Evolutionary conservation across 2,113 vertebrate species (phyloP).

Genomic region (Thunnus maccoyii): DNA sequence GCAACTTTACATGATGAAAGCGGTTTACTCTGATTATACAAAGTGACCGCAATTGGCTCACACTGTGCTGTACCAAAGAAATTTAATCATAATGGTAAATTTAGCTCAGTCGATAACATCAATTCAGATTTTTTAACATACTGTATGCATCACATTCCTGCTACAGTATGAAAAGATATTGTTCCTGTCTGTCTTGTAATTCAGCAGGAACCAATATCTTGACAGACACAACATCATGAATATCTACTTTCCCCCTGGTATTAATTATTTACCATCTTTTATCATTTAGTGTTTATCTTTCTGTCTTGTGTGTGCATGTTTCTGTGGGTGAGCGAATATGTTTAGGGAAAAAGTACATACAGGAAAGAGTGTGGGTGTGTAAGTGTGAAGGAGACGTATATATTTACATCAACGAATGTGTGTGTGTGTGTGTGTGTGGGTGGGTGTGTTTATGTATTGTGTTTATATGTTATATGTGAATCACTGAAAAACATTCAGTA

Average conservation of each 20-base stretch:
- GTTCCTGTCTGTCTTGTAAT: background rate
- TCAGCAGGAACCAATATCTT: background rate
- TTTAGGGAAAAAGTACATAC: background rate
- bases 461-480: constrained; percentile 15
- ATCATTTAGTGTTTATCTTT: background rate
- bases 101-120: background rate
- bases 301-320: background rate
- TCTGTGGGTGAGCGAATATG: constrained; percentile 8
- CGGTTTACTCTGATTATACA: background rate
- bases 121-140: background rate
- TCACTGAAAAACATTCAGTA: background rate
- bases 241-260: background rate
- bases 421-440: constrained; percentile 20
- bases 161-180: background rate
- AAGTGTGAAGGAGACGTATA: constrained; percentile 20
- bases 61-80: background rate
- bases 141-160: background rate
- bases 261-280: background rate
- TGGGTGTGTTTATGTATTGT: constrained; percentile 1
- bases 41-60: background rate
- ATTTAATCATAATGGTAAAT: background rate
- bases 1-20: background rate
- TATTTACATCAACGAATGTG: background rate
- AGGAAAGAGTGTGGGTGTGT: constrained; percentile 33
- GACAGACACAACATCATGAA: background rate